Evolutionary conservation across 2,113 vertebrate species (phyloP).

Genomic region (Anoura caudifer): DNA sequence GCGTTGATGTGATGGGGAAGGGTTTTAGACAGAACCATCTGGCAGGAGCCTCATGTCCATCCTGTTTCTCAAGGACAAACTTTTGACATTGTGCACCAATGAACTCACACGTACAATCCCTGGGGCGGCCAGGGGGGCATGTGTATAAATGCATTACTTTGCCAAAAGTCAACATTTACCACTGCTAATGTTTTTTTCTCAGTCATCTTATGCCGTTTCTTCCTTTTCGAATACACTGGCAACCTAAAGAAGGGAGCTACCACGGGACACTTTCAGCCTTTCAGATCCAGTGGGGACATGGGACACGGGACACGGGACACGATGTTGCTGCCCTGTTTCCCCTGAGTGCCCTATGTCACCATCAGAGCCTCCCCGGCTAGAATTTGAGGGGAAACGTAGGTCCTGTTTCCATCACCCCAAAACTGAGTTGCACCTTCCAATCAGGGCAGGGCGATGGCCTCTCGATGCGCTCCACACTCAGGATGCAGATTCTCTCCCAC

Average conservation of each 20-base stretch:
- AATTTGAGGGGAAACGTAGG: neutral
- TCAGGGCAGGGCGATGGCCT: neutral
- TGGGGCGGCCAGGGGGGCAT: neutral
- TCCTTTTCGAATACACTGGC: neutral
- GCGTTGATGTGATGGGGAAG: fast-evolving
- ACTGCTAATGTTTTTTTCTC: neutral
- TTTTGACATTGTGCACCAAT: neutral
- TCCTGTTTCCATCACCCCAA: neutral
- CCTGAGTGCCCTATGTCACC: neutral
- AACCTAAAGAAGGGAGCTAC: neutral
- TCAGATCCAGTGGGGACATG: no score
- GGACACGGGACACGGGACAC: no score
- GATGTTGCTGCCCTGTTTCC: neutral
- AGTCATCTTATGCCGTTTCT: neutral
- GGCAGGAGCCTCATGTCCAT: neutral
- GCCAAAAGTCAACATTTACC: neutral
- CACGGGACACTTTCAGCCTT: neutral
- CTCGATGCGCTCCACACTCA: neutral
- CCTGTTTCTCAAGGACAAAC: neutral
- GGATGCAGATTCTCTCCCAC: slow-evolving; percentile 46
- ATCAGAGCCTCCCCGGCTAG: neutral
- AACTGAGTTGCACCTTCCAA: neutral
- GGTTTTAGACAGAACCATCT: neutral
- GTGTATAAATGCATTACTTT: neutral
- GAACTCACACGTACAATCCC: neutral